Base-by-base conservation (phyloP, 2,113 vertebrate genomes). In the Otis tarda region DNA sequence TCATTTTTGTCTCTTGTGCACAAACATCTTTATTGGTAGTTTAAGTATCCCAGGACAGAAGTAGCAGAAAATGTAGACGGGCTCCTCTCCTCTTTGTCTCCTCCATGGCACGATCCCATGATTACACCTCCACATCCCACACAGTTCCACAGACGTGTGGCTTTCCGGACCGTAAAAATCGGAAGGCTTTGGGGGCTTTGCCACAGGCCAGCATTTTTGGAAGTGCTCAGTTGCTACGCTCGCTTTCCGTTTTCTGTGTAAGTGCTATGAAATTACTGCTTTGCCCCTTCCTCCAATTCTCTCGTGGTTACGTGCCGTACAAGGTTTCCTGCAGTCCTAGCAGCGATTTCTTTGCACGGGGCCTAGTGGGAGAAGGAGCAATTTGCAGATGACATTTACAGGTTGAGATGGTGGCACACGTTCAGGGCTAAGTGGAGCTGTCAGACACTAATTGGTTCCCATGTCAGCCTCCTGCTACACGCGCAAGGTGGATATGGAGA, bases 1-100 rank as follows among this genome's bases (percentile, higher is more conserved):
- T 91, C 59, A 30, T 57, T 94, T 94, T 94, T 83, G 65, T 96
- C 89, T 94, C 69, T 87, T 28, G 41, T 83, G 90, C 37, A 91
- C 63, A 80, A 94, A 39, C 2, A 25, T 95, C 96, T 95, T 94
- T 90, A 43, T 50, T 59, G 27, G 70, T 83, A 67, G 47, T 89
- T 86, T 43, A 45, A 35, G 24, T 65, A 64, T 91, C 61, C 60
- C n/a, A 71, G 82, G 94, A 79, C 73, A 78, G 79, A 94, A 77
- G 56, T 68, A 91, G 55, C n/a, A 30, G 80, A 49, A 90, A 35
- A 65, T 41, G 56, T 37, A 70, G 49, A 23, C 25, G 9, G 53
- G 9, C 20, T 88, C 2, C 14, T 64, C 45, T 85, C n/a, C 41
- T 47, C 35, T 10, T 56, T 37, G 10, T 27, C 5, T 59, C 31